Conservation (phyloP, 2,888 invertebrate species). For the Plebejus anna region DNA sequence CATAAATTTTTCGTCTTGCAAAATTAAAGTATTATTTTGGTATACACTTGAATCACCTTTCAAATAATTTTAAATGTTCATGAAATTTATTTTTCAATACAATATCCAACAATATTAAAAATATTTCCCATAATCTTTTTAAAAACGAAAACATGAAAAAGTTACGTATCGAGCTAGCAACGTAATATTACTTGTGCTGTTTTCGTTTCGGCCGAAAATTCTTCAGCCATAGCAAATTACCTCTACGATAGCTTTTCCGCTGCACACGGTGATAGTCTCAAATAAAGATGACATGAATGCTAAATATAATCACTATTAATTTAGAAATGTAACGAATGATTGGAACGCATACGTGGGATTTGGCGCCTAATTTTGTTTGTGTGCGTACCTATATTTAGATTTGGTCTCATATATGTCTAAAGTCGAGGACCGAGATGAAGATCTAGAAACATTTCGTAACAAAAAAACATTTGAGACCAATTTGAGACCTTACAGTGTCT, state of each 20-base stretch:
- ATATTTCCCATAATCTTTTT: no score
- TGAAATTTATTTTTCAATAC: no score
- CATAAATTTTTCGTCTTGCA: neutral
- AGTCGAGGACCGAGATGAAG: neutral
- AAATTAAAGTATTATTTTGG: neutral
- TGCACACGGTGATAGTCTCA: slow-evolving; percentile 49
- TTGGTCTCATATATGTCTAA: neutral
- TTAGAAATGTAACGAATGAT: slow-evolving; percentile 43
- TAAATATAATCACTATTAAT: slow-evolving; percentile 49
- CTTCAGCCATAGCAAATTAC: neutral
- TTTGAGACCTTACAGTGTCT: no score
- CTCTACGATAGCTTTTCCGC: slow-evolving; percentile 33
- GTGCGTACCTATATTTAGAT: neutral
- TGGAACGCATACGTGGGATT: slow-evolving; percentile 43
- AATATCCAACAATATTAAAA: no score
- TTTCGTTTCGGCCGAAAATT: neutral
- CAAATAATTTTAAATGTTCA: neutral
- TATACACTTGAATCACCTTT: neutral
- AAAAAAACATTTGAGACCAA: neutral
- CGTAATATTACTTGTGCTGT: neutral
- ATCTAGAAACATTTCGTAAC: neutral
- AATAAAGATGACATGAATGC: slow-evolving; percentile 49
- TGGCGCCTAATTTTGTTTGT: slow-evolving; percentile 34
- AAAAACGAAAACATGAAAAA: no score
- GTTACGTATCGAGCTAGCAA: no score